Conservation (phyloP, 1,140 invertebrate species). For the Meloidogyne hapla region DNA sequence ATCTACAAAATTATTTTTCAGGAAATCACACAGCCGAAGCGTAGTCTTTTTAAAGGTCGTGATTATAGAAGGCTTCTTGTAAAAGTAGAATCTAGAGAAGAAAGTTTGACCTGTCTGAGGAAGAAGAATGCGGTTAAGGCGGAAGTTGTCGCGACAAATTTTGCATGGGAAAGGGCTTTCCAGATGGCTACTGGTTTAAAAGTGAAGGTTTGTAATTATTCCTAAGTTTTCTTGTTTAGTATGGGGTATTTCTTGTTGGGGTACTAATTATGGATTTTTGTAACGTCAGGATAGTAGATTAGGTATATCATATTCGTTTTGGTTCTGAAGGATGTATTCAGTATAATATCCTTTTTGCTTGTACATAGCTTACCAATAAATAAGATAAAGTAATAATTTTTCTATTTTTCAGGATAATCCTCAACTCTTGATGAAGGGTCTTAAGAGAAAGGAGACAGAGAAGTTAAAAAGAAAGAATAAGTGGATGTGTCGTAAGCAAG, state of each 20-base stretch:
- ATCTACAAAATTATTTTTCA: constrained; percentile 11
- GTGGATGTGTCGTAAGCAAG: constrained; percentile 46
- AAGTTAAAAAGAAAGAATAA: constrained; percentile 42
- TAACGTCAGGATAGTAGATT: no score
- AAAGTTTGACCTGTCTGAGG: constrained; percentile 31
- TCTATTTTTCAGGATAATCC: constrained; percentile 42
- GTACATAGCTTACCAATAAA: no score
- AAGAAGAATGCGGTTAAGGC: constrained; percentile 49
- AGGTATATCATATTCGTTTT: no score
- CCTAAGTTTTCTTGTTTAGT: no score
- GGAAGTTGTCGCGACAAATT: constrained; percentile 39
- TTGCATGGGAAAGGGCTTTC: constrained; percentile 46
- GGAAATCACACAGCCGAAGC: constrained; percentile 30
- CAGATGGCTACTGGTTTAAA: constrained; percentile 47
- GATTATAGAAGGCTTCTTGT: constrained; percentile 47
- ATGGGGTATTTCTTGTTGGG: no score
- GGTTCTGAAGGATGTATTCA: no score
- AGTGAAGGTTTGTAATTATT: constrained; percentile 39
- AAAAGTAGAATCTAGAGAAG: constrained; percentile 44
- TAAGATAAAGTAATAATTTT: not conserved
- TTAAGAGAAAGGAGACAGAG: constrained; percentile 45
- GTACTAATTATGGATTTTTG: no score
- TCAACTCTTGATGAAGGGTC: constrained; percentile 42
- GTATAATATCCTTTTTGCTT: no score
- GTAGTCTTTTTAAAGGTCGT: constrained; percentile 44